Evolutionary conservation across 1,140 invertebrate genomes (phyloP).

Genomic region (Schlechtendalia chinensis): DNA sequence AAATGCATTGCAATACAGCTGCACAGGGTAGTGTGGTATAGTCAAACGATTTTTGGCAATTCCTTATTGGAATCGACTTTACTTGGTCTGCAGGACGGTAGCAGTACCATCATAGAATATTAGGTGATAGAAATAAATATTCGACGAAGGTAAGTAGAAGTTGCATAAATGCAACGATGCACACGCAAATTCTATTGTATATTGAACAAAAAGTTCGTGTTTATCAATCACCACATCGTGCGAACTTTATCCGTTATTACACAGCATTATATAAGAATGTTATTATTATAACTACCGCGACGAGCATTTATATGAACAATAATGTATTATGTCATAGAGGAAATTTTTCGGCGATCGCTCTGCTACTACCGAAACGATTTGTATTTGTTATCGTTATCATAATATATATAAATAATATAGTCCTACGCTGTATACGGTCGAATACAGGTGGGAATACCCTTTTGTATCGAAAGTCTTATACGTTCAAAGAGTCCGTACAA

Average conservation of each 20-base stretch:
- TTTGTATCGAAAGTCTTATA: background rate
- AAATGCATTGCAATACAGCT: too few species aligned
- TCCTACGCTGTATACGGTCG: background rate
- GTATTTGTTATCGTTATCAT: too few species aligned
- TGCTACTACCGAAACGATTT: background rate
- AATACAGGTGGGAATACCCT: slow-evolving; percentile 6
- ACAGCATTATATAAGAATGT: too few species aligned
- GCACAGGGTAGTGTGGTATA: too few species aligned
- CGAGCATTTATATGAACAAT: background rate
- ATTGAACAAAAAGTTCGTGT: background rate
- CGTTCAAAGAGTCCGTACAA: background rate
- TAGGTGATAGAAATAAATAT: too few species aligned
- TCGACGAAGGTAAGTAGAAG: too few species aligned
- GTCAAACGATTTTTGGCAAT: too few species aligned
- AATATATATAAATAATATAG: background rate
- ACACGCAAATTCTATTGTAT: too few species aligned
- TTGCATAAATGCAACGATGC: too few species aligned
- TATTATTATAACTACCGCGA: background rate
- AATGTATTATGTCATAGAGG: background rate
- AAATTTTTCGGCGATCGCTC: background rate
- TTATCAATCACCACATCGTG: background rate
- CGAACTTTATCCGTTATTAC: background rate
- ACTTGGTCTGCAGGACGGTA: too few species aligned
- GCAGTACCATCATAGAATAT: too few species aligned
- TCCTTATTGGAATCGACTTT: too few species aligned